Percentiles rank a stretch among this genome's conserved stretches.
Conservation (phyloP, 1,140 invertebrate species). For the Tetragonula clypearis region DNA sequence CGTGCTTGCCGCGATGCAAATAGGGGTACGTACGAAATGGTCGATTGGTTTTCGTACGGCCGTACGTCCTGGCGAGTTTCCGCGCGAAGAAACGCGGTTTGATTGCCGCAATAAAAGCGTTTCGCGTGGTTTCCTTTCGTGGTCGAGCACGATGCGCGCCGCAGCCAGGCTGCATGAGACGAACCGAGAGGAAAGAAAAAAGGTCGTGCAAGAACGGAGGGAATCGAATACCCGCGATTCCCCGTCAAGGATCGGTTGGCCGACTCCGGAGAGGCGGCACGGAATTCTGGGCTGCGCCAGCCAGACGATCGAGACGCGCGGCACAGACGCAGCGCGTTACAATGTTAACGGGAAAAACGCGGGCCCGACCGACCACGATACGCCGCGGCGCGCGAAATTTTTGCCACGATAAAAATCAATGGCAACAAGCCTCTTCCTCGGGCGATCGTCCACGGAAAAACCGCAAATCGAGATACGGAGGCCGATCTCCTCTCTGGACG, state of each 20-base stretch:
- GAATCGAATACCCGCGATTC: slow-evolving; percentile 55
- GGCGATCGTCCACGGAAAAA: not conserved
- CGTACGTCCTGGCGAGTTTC: slow-evolving; percentile 40
- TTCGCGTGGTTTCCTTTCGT: slow-evolving; percentile 62
- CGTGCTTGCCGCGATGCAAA: too few species aligned
- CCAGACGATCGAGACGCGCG: not conserved
- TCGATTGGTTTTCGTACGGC: slow-evolving; percentile 31
- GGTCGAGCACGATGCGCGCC: slow-evolving; percentile 14
- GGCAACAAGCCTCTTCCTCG: slow-evolving; percentile 25
- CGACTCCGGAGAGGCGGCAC: slow-evolving; percentile 1
- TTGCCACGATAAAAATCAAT: slow-evolving; percentile 46
- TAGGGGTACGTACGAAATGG: not conserved
- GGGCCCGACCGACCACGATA: slow-evolving; percentile 7
- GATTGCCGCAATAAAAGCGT: slow-evolving; percentile 63
- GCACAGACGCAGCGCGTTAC: slow-evolving; percentile 10
- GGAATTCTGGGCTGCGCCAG: slow-evolving; percentile 50
- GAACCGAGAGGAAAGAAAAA: slow-evolving; percentile 5
- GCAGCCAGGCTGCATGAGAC: not conserved
- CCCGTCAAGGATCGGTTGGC: slow-evolving; percentile 50
- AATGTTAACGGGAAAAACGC: slow-evolving; percentile 54
- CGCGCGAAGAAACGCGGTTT: slow-evolving; percentile 52
- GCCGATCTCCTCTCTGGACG: not conserved
- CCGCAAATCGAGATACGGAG: slow-evolving; percentile 37
- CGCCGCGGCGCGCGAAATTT: slow-evolving; percentile 32
- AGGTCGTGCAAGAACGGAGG: slow-evolving; percentile 27